Evolutionary conservation across 2,888 invertebrate species (phyloP).

Genomic region (Gerosis bhagava): DNA sequence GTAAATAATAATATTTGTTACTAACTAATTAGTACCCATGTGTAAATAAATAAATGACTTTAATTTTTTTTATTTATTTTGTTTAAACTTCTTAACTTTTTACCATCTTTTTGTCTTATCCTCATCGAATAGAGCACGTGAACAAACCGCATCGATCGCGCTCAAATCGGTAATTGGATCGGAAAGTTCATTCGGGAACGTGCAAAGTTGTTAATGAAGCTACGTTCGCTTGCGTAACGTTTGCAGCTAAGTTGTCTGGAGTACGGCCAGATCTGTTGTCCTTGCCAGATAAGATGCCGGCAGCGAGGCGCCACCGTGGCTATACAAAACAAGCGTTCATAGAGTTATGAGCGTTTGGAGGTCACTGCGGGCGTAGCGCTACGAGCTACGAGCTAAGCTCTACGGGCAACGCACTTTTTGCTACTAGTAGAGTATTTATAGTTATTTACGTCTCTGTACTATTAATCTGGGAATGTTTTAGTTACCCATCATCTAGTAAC

Average conservation of each 20-base stretch:
- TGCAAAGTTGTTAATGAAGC: constrained; percentile 26
- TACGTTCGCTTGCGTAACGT: constrained; percentile 22
- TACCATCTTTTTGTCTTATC: too few species aligned
- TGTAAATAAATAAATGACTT: too few species aligned
- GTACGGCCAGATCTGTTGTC: constrained; percentile 22
- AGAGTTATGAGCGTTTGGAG: constrained; percentile 43
- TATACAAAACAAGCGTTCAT: constrained; percentile 28
- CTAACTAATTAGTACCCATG: too few species aligned
- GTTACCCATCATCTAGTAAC: too few species aligned
- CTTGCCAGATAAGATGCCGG: constrained; percentile 27
- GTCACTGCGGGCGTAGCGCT: constrained; percentile 39
- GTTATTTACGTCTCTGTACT: constrained; percentile 7
- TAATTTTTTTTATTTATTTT: too few species aligned
- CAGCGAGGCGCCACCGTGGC: constrained; percentile 29
- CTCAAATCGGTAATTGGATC: constrained; percentile 18
- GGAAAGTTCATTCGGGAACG: constrained; percentile 22
- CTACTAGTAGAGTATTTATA: too few species aligned
- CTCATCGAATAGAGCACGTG: not conserved
- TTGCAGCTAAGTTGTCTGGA: constrained; percentile 24
- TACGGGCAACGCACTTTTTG: constrained; percentile 11
- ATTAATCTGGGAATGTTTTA: not conserved
- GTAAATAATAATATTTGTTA: too few species aligned
- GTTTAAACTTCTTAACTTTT: too few species aligned
- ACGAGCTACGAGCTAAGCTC: constrained; percentile 3
- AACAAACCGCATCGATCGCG: constrained; percentile 1